phyloP scores from a whole-genome alignment of 2,797 vertebrate species.

The Columba guinea region DNA sequence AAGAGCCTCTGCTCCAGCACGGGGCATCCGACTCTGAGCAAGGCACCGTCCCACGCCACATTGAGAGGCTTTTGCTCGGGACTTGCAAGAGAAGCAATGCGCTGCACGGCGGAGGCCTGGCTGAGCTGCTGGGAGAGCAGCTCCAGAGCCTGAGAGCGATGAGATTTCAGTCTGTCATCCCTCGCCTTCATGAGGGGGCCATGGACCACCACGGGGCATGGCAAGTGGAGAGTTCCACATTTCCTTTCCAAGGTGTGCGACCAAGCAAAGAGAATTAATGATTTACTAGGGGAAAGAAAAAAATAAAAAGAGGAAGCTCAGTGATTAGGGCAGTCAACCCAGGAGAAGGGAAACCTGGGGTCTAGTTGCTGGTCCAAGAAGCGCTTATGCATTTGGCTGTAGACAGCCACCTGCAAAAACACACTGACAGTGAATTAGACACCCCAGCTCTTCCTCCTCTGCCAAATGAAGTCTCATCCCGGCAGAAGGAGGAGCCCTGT shows the following conservation, averaged over 20 bases:
- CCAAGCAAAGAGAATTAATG: neutral
- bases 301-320: neutral
- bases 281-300: neutral
- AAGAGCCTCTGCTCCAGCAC: accelerated
- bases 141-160: neutral
- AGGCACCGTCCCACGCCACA: accelerated
- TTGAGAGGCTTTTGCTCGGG: neutral
- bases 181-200: neutral
- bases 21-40: neutral
- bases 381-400: neutral
- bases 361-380: neutral
- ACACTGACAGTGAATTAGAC: neutral
- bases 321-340: neutral
- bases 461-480: neutral
- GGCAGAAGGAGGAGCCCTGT: neutral
- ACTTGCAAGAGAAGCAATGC: neutral
- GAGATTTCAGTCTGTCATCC: neutral
- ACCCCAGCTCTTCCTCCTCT: neutral
- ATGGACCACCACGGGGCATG: accelerated
- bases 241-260: neutral
- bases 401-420: slow-evolving; percentile 2
- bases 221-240: accelerated
- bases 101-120: neutral
- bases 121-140: neutral
- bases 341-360: neutral